Evolutionary conservation across 2,888 invertebrate species (phyloP).

Genomic region (Drosophila melanosoma): DNA sequence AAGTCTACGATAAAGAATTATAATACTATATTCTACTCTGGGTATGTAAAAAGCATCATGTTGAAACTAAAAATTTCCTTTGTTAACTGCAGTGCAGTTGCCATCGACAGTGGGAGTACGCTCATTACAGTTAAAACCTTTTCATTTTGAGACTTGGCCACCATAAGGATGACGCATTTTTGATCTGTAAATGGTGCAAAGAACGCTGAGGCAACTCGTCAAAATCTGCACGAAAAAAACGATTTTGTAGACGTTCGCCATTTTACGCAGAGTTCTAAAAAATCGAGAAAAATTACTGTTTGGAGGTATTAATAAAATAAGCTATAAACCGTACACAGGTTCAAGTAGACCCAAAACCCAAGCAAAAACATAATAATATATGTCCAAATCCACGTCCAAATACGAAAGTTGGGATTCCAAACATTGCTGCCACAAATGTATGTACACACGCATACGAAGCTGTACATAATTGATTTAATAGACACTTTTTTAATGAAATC

Average conservation of each 20-base stretch:
- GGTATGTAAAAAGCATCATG: slow-evolving; percentile 63
- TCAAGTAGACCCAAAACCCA: background rate
- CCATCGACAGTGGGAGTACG: slow-evolving; percentile 62
- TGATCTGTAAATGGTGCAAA: slow-evolving; percentile 63
- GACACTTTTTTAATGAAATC: slow-evolving; percentile 77
- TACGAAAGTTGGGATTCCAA: slow-evolving; percentile 42
- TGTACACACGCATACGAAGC: slow-evolving; percentile 59
- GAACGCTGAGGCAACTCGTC: slow-evolving; percentile 47
- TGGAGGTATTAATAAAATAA: fast-evolving
- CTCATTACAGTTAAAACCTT: slow-evolving; percentile 47
- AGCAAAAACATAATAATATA: background rate
- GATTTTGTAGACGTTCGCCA: too few species aligned
- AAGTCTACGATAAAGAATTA: background rate
- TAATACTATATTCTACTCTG: slow-evolving; percentile 17
- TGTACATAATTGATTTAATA: slow-evolving; percentile 77
- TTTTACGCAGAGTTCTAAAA: slow-evolving; percentile 46
- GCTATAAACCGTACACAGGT: slow-evolving; percentile 64
- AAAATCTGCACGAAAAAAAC: slow-evolving; percentile 67
- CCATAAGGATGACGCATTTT: slow-evolving; percentile 63
- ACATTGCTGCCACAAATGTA: slow-evolving; percentile 64
- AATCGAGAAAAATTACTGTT: background rate
- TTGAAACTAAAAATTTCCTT: slow-evolving; percentile 67
- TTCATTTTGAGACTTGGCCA: slow-evolving; percentile 62
- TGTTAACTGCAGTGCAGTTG: slow-evolving; percentile 62
- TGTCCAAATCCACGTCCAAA: background rate